These are phyloP conservation scores for Cepaea nemoralis DNA, from an alignment of 1,140 invertebrate species.

Conservation along the genomic window DNA sequence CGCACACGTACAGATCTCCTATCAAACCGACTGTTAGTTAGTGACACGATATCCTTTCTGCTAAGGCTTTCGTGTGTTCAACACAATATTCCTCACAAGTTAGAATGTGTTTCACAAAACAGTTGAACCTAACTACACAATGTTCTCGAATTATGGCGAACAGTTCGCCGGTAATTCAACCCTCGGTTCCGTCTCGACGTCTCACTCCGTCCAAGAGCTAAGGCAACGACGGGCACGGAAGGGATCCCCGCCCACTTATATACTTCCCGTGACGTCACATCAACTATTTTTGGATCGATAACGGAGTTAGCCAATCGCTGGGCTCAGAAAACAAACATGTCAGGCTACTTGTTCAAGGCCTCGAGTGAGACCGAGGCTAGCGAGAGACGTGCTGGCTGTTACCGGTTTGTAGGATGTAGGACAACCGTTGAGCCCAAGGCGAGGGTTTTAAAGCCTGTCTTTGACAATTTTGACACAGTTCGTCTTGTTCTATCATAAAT, in stretches of 20 bases:
- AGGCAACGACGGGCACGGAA: slow-evolving; percentile 28
- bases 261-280: slow-evolving; percentile 31
- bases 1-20: neutral
- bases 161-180: slow-evolving; percentile 1
- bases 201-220: slow-evolving; percentile 19
- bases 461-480: too few relatives aligned
- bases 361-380: slow-evolving; percentile 27
- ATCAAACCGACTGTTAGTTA: neutral
- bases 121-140: neutral
- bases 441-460: neutral
- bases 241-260: slow-evolving; percentile 28
- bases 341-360: slow-evolving; percentile 34
- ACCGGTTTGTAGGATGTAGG: slow-evolving; percentile 15
- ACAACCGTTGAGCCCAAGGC: neutral
- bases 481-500: too few relatives aligned
- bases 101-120: slow-evolving; percentile 2
- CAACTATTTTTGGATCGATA: slow-evolving; percentile 33
- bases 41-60: neutral
- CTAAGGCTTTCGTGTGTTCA: neutral
- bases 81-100: neutral
- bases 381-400: slow-evolving; percentile 26
- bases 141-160: neutral
- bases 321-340: slow-evolving; percentile 39
- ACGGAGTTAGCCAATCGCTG: slow-evolving; percentile 21
- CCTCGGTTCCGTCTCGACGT: neutral